Conservation (phyloP, 2,113 vertebrate genomes). For the Chascanopsetta lugubris region DNA sequence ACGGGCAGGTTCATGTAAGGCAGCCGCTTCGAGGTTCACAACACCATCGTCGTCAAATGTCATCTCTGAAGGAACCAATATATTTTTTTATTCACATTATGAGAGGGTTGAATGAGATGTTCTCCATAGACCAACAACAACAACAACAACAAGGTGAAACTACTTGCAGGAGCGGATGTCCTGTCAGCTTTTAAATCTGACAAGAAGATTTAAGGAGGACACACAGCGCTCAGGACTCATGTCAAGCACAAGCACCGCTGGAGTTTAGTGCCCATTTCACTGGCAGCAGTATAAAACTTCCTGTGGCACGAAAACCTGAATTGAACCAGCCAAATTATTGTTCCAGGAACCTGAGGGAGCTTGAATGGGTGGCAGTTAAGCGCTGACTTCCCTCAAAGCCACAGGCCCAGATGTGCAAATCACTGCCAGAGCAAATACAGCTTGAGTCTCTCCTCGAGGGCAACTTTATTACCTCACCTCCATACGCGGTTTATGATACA, state of each 20-base stretch:
- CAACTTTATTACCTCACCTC: conserved; percentile 62
- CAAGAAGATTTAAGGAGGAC: background rate
- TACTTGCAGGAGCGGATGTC: background rate
- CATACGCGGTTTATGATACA: conserved; percentile 59
- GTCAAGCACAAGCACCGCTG: background rate
- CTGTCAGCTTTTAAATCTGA: background rate
- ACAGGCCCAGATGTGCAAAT: conserved; percentile 54
- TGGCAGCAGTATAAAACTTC: conserved; percentile 20
- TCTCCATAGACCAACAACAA: background rate
- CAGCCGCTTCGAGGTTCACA: background rate
- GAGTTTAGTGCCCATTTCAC: conserved; percentile 13
- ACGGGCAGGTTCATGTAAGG: background rate
- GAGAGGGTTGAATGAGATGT: background rate
- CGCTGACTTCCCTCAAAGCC: conserved; percentile 31
- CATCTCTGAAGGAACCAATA: background rate
- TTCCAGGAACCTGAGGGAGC: conserved; percentile 32
- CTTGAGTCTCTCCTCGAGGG: conserved; percentile 44
- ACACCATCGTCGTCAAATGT: background rate
- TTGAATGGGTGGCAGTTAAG: conserved; percentile 40
- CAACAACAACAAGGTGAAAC: conserved; percentile 10
- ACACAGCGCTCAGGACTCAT: background rate
- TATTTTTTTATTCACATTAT: background rate
- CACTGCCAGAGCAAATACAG: conserved; percentile 49
- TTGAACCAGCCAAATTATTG: conserved; percentile 38
- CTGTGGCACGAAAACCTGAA: conserved; percentile 9